phyloP scores from a whole-genome alignment of 2,113 vertebrate genomes.

The Nanorana parkeri region DNA sequence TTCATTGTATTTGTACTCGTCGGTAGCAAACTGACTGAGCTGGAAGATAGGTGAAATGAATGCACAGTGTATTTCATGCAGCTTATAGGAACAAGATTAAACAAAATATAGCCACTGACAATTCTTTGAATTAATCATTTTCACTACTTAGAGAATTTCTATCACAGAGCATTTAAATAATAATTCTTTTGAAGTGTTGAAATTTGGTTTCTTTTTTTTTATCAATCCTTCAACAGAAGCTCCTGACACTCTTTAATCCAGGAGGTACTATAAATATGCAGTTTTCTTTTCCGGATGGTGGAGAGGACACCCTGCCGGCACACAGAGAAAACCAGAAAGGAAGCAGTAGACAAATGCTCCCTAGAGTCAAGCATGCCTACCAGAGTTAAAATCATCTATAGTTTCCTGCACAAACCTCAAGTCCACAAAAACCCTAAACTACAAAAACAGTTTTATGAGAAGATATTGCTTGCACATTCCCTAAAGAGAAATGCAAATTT shows the following conservation, averaged over 20 bases:
- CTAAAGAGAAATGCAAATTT: no score
- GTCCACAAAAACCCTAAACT: not conserved
- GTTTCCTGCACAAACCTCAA: not conserved
- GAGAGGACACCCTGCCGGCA: not conserved
- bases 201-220: not conserved
- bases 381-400: not conserved
- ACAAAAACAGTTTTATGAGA: not conserved
- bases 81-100: no score
- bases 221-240: not conserved
- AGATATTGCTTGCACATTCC: not conserved
- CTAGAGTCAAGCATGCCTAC: constrained; percentile 9
- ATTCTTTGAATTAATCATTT: not conserved
- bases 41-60: no score
- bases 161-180: no score
- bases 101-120: no score
- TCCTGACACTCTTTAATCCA: not conserved
- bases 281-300: not conserved
- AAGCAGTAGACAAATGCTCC: not conserved
- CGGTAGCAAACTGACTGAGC: no score
- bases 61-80: no score
- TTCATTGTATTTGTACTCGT: no score
- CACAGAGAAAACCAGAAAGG: not conserved
- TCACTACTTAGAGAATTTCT: no score
- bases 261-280: constrained; percentile 17
- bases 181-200: not conserved